A percentile compares a stretch with the other conserved stretches of the same genome.
Evolutionary conservation across 1,140 invertebrate species (phyloP).

Genomic region (Zaprionus ornatus): DNA sequence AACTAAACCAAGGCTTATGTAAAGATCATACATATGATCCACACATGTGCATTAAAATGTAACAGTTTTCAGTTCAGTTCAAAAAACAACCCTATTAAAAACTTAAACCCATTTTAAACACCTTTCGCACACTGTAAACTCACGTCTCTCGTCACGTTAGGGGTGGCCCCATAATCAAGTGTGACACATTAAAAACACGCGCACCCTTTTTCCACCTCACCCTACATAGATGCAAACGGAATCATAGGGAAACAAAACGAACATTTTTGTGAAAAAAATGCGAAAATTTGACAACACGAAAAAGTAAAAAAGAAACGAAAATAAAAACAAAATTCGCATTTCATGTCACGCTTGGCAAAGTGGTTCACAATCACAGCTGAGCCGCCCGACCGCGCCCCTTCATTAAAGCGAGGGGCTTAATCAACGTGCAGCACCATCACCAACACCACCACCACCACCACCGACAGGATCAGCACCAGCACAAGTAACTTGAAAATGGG

Average conservation of each 20-base stretch:
- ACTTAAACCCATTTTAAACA: constrained; percentile 48
- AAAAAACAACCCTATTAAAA: constrained; percentile 39
- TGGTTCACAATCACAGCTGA: constrained; percentile 63
- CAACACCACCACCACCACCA: constrained; percentile 46
- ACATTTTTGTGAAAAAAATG: constrained; percentile 34
- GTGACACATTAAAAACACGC: constrained; percentile 72
- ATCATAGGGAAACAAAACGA: not conserved
- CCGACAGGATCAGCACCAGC: constrained; percentile 53
- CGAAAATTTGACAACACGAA: constrained; percentile 23
- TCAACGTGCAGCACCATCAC: constrained; percentile 31
- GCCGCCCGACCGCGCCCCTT: constrained; percentile 55
- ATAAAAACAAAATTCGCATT: constrained; percentile 53
- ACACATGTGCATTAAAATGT: not conserved
- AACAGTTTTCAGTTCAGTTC: not conserved
- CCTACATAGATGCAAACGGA: constrained; percentile 45
- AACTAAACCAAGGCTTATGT: no score
- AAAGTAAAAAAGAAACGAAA: constrained; percentile 10
- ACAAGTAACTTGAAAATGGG: constrained; percentile 70
- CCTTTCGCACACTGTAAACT: constrained; percentile 37
- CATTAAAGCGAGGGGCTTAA: constrained; percentile 60
- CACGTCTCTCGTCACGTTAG: constrained; percentile 11
- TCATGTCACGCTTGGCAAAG: constrained; percentile 67
- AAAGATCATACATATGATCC: no score
- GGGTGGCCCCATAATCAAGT: constrained; percentile 71
- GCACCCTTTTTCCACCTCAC: constrained; percentile 30